Base-by-base conservation (phyloP, 2,113 vertebrate species). In the Plecotus auritus region DNA sequence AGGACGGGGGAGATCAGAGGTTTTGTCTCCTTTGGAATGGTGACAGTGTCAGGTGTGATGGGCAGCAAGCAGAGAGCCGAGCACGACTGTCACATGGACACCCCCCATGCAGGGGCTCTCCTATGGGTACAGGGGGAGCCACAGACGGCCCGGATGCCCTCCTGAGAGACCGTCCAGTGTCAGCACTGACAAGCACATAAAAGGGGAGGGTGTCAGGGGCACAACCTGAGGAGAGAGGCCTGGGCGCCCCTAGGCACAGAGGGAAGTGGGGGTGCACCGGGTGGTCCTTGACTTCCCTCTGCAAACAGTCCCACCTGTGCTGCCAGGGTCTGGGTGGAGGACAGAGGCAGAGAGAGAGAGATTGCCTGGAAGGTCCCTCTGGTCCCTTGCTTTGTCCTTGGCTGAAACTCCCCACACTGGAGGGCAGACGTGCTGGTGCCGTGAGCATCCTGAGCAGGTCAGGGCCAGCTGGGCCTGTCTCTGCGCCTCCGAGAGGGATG, bases 241-340 rank as follows among this genome's bases (percentile, higher is more conserved):
- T 5, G 12, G 37, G 32, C 26, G 5, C 22, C 56, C 40, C 82
- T 28, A 6, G 35, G 45, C 9, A 9, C 54, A 22, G 51, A 11
- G 67, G 80, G 59, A 66, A 30, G 2, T 2, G 28, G 23, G 37
- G 12, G 49, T 8, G 3, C 42, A 0, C 2, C 1, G 0, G 9
- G 20, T 7, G 30, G n/a, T 14, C 81, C 64, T 18, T 9, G 76
- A 32, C 59, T 59, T 94, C 85, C 74, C 67, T 88, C 28, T 83
- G 54, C 49, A 93, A 69, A 83, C 54, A 20, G 10, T 18, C 30
- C 32, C 5, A 4, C 9, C 47, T 49, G 12, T 49, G 47, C 13
- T 47, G 47, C 47, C 30, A 7, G 67, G 56, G 64, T 10, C 5
- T 8, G 76, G 14, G 26, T 17, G 30, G n/a, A n/a, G n/a, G n/a